Percentiles rank a stretch among this genome's conserved stretches.
Conservation (phyloP, 2,888 invertebrate species). For the Malthinus seriepunctatus region DNA sequence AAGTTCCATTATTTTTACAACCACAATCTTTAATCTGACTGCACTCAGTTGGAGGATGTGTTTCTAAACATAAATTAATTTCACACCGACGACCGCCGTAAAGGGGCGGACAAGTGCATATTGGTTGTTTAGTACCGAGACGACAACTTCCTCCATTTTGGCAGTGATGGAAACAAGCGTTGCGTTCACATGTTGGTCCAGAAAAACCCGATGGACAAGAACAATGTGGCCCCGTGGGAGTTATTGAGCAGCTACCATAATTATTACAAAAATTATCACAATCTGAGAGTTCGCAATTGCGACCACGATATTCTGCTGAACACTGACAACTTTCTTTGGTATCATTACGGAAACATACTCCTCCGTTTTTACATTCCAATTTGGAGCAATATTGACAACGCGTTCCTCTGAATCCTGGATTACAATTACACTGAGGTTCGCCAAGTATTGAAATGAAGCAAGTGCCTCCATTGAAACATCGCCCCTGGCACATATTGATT, state of each 20-base stretch:
- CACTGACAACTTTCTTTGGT: constrained; percentile 59
- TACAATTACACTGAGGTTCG: constrained; percentile 57
- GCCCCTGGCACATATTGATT: constrained; percentile 59
- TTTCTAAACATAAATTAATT: constrained; percentile 57
- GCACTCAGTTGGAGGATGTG: constrained; percentile 41
- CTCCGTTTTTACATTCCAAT: constrained; percentile 64
- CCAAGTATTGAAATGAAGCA: constrained; percentile 51
- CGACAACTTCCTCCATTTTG: constrained; percentile 61
- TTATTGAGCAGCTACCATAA: constrained; percentile 42
- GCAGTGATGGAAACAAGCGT: constrained; percentile 62
- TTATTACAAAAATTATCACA: constrained; percentile 43
- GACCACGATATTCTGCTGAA: constrained; percentile 59
- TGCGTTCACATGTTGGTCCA: constrained; percentile 65
- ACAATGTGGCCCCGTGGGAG: constrained; percentile 36
- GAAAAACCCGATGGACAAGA: constrained; percentile 57
- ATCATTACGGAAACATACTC: constrained; percentile 57
- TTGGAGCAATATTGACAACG: constrained; percentile 64
- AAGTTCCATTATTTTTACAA: constrained; percentile 42
- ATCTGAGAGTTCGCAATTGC: constrained; percentile 55
- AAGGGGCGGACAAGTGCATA: constrained; percentile 55
- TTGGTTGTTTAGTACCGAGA: constrained; percentile 49
- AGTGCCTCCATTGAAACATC: constrained; percentile 65
- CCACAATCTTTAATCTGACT: constrained; percentile 25
- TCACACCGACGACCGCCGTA: constrained; percentile 59
- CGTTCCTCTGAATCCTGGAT: constrained; percentile 57